Evolutionary conservation across 2,888 invertebrate genomes (phyloP).

Genomic region (Busseola fusca): DNA sequence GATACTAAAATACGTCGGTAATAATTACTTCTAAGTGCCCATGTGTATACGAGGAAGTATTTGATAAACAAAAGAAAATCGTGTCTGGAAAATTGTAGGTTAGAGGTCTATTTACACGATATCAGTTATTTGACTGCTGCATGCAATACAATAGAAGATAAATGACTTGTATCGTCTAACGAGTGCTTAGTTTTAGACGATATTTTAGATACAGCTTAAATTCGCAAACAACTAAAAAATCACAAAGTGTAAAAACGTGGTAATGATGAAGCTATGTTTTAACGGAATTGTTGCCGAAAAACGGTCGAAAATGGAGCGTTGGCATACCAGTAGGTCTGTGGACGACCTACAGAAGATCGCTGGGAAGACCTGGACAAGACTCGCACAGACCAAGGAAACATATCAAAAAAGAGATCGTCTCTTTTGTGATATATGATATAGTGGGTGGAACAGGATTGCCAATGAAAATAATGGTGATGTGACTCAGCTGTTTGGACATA

Average conservation of each 20-base stretch:
- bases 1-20: not conserved
- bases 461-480: not conserved
- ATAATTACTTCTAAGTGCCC: slow-evolving; percentile 1
- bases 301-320: too few species aligned
- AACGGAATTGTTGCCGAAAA: not conserved
- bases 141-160: not conserved
- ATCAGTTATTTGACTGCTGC: too few species aligned
- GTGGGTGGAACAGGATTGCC: not conserved
- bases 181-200: not conserved
- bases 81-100: not conserved
- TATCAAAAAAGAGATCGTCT: too few species aligned
- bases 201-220: not conserved
- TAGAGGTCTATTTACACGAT: not conserved
- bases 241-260: not conserved
- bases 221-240: too few species aligned
- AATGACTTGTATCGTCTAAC: not conserved
- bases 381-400: not conserved
- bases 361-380: not conserved
- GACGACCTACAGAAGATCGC: not conserved
- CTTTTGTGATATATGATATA: too few species aligned
- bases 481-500: not conserved
- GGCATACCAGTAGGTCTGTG: not conserved
- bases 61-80: not conserved
- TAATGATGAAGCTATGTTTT: not conserved
- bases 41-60: not conserved